These are phyloP conservation scores for Theocolax elegans DNA, from an alignment of 1,140 invertebrate genomes.

Conservation along the genomic window DNA sequence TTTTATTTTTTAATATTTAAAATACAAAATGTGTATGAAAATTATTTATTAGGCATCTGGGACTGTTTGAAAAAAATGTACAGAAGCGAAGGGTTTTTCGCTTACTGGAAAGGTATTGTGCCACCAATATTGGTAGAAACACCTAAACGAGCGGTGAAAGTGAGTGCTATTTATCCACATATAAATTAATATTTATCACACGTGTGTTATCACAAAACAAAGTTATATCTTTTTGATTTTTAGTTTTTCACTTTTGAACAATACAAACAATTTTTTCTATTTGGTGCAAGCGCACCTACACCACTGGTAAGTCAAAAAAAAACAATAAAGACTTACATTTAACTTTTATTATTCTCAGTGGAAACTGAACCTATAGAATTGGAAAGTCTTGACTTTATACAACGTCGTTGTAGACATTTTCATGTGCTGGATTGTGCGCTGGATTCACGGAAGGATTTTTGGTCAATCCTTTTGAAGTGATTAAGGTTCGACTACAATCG, in stretches of 20 bases:
- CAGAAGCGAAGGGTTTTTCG: conserved; percentile 80
- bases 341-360: conserved; percentile 10
- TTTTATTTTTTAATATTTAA: no score
- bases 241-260: conserved; percentile 93
- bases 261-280: conserved; percentile 87
- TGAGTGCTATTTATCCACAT: conserved; percentile 51
- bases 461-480: conserved; percentile 95
- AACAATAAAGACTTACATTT: background rate
- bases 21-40: background rate
- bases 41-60: conserved; percentile 71
- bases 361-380: background rate
- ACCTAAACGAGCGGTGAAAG: conserved; percentile 91
- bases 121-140: conserved; percentile 95
- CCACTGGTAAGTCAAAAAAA: conserved; percentile 72
- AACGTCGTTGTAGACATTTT: conserved; percentile 77
- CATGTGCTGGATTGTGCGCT: conserved; percentile 85
- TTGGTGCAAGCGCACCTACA: conserved; percentile 77
- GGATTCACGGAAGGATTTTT: conserved; percentile 90
- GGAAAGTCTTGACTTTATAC: conserved; percentile 20
- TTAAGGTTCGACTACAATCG: conserved; percentile 88
- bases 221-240: conserved; percentile 57
- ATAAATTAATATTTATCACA: background rate
- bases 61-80: conserved; percentile 93
- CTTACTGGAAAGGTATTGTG: conserved; percentile 92
- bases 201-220: no score